Evolutionary conservation across 2,113 vertebrate species (phyloP).

Genomic region (Protobothrops flavoviridis): DNA sequence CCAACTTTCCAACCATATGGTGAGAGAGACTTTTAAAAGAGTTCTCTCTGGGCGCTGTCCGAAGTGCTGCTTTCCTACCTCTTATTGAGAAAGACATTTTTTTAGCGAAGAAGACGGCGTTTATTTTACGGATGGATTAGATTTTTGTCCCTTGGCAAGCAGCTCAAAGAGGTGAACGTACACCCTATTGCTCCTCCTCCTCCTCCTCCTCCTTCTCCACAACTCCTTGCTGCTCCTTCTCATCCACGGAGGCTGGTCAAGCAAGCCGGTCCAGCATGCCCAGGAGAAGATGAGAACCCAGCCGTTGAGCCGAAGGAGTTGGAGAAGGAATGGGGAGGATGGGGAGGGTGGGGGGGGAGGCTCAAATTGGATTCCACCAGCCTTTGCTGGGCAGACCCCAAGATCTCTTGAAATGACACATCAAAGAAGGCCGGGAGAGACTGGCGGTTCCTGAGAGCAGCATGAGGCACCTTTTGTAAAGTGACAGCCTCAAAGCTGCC

Average conservation of each 20-base stretch:
- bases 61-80: background rate
- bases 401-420: conserved; percentile 79
- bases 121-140: background rate
- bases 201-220: fast-evolving
- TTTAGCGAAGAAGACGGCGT: fast-evolving
- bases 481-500: conserved; percentile 77
- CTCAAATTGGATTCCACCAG: conserved; percentile 75
- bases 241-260: background rate
- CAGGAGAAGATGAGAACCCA: background rate
- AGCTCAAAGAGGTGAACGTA: background rate
- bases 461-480: conserved; percentile 72
- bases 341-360: background rate
- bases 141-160: background rate
- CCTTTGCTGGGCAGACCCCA: conserved; percentile 66
- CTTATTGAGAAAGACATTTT: background rate
- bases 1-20: background rate
- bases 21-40: too few relatives aligned
- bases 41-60: background rate
- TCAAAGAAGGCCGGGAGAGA: conserved; percentile 84
- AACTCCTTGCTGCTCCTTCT: background rate
- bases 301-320: background rate
- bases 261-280: background rate
- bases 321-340: background rate
- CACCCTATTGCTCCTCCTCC: background rate
- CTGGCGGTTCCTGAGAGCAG: conserved; percentile 76